Evolutionary conservation across 2,113 vertebrate species (phyloP), one percentile per base, ranked within the genome.

Genomic region (Enhydra lutris): DNA sequence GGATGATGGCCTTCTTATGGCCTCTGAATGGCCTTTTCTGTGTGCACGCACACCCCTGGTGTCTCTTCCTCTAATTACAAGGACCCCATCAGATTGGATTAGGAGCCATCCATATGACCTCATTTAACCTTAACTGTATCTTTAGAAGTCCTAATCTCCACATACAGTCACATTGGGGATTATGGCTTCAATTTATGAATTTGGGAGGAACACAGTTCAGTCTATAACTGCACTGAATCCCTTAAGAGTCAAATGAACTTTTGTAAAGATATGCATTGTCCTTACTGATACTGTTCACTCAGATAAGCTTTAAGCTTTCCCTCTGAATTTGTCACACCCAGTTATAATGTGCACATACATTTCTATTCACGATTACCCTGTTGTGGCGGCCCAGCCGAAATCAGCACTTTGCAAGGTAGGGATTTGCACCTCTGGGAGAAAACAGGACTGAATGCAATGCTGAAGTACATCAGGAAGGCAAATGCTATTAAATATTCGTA

Each of bases 241-340:
- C 17, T 96, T 73, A 31, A 93, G 94, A 90, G 92, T 98, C 84
- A 92, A 45, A 89, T 94, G 6, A 31, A 67, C 14, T 95, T 95
- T 86, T 12, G 17, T 92, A 92, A 97, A 98, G 3, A 29, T 87
- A 93, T 73, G 36, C 0, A 34, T 95, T 95, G 76, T 93, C n/a
- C 42, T 80, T 87, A 17, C 57, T 97, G 97, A 90, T 89, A 63
- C 76, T 93, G 36, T 94, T 97, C 61, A 93, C 91, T 96, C 67
- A 80, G 86, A 93, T 85, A 97, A 91, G 24, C 1, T 89, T 93
- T 81, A 55, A 79, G 97, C 17, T 96, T 95, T 78, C 5, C 90
- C 31, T 97, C 74, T 86, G 95, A 96, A 94, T 88, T 67, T 20
- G 79, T 95, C 65, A 69, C 29, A 88, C 21, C 10, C 42, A 78